Base-by-base conservation (phyloP, 2,113 vertebrate genomes). In the Enhydra lutris region DNA sequence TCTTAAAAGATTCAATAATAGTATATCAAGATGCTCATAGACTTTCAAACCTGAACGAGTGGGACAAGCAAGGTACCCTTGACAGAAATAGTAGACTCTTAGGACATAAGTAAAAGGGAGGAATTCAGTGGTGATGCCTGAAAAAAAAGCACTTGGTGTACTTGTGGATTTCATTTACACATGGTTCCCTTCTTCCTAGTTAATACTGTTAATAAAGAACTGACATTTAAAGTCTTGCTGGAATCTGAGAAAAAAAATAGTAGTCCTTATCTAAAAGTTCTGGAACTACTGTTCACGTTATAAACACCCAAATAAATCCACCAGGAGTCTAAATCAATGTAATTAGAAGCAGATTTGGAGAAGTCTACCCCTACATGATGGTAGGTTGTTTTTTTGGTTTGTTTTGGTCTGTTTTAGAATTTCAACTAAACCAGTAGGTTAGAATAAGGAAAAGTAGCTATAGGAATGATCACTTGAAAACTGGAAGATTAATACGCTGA, bases 321-420 rank as follows among this genome's bases (percentile, higher is more conserved):
- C 52, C 12, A 80, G 50, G 96, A 83, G 15, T 81, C 14, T 76
- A 92, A 97, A 86, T 92, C 63, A 69, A 7, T 82, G 0, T 96
- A 95, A 97, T 94, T 94, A 90, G 39, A 95, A 97, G 61, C 92
- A 97, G 76, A 85, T 18, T 69, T 89, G 52, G 57, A 57, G 63
- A 96, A 80, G 36, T 90, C 55, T 76, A 71, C 15, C 23, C 47
- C 47, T n/a, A 50, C 31, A 23, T 23, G 31, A 79, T 52, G 47
- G 10, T 79, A 18, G 76, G 42, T 5, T 47, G 26, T 34, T 50
- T 47, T 26, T 45, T 45, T 76, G 23, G 7, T 20, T 79, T 79
- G 26, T 47, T 50, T 79, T 50, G 8, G n/a, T 69, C 36, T 69
- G 67, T 78, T 65, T 83, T 26, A 80, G 87, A 97, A 36, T 91